Percentiles rank a stretch among this genome's conserved stretches.
Conservation (phyloP, 2,113 vertebrate species). For the Mastomys natalensis region DNA sequence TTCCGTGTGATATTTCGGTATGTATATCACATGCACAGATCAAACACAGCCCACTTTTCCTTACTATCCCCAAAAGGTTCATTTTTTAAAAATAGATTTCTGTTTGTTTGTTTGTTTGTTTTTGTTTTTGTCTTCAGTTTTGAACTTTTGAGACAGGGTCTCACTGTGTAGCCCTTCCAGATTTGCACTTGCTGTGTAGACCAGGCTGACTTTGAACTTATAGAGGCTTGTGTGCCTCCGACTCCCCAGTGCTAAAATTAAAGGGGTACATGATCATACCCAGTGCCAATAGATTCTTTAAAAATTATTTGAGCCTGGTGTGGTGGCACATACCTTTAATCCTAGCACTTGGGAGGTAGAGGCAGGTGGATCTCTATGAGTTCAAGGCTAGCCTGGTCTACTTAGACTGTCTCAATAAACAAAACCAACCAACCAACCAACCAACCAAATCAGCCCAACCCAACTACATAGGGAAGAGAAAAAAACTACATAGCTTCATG, state of each 20-base stretch:
- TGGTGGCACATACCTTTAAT: background rate
- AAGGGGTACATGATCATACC: background rate
- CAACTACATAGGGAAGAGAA: background rate
- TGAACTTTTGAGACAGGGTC: background rate
- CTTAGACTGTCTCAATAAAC: background rate
- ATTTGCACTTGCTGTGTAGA: background rate
- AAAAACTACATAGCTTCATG: background rate
- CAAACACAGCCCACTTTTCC: background rate
- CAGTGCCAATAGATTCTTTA: background rate
- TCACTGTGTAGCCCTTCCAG: background rate
- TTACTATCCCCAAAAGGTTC: background rate
- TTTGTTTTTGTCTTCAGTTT: background rate
- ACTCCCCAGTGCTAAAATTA: background rate
- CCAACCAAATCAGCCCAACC: background rate
- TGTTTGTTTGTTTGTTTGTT: background rate
- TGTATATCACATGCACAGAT: background rate
- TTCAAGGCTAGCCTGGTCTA: background rate
- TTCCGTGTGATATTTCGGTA: background rate
- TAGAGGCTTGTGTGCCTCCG: background rate
- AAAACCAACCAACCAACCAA: background rate
- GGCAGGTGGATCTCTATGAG: background rate
- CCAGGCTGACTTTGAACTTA: background rate
- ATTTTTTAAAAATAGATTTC: background rate
- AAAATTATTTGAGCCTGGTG: background rate
- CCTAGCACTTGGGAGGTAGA: background rate